A percentile compares a stretch with the other conserved stretches of the same genome.
phyloP scores from a whole-genome alignment of 1,140 invertebrate genomes.

The Leptinotarsa undecemlineata region DNA sequence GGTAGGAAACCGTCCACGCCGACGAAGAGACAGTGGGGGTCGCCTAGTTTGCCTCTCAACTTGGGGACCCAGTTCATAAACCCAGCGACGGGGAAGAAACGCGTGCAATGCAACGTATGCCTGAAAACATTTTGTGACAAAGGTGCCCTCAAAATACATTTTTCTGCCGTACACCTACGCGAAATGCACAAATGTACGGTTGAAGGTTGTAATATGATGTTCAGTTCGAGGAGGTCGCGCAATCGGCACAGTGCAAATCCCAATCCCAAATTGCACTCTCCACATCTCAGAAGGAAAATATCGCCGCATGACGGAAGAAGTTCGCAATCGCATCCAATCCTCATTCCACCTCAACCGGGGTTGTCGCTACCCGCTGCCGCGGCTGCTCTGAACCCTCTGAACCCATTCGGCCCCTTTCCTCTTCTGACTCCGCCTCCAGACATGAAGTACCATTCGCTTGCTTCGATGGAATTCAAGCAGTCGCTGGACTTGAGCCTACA shows the following conservation, averaged over 20 bases:
- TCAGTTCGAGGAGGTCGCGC: conserved; percentile 91
- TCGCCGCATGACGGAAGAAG: conserved; percentile 90
- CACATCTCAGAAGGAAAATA: conserved; percentile 88
- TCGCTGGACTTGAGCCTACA: conserved; percentile 56
- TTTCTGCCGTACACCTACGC: conserved; percentile 95
- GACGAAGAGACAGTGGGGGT: conserved; percentile 88
- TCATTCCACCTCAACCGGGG: conserved; percentile 73
- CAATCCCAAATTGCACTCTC: conserved; percentile 97
- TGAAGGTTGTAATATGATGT: conserved; percentile 99
- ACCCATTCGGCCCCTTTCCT: conserved; percentile 76
- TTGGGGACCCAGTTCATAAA: conserved; percentile 89
- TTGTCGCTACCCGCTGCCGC: conserved; percentile 62
- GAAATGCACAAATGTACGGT: conserved; percentile 99
- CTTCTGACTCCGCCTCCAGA: conserved; percentile 75
- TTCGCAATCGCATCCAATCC: conserved; percentile 78
- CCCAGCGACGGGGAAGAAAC: conserved; percentile 89
- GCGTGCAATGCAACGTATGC: conserved; percentile 98
- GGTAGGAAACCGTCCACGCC: conserved; percentile 81
- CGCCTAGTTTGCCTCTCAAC: conserved; percentile 78
- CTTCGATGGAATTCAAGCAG: conserved; percentile 71
- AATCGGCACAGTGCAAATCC: conserved; percentile 98
- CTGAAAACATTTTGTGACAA: conserved; percentile 99
- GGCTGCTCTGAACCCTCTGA: conserved; percentile 66
- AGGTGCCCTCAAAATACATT: conserved; percentile 98
- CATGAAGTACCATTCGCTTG: conserved; percentile 64